Evolutionary conservation across 2,797 vertebrate species (phyloP), one percentile per base, ranked within the genome.

Genomic region (Sternarchorhynchus goeldii): DNA sequence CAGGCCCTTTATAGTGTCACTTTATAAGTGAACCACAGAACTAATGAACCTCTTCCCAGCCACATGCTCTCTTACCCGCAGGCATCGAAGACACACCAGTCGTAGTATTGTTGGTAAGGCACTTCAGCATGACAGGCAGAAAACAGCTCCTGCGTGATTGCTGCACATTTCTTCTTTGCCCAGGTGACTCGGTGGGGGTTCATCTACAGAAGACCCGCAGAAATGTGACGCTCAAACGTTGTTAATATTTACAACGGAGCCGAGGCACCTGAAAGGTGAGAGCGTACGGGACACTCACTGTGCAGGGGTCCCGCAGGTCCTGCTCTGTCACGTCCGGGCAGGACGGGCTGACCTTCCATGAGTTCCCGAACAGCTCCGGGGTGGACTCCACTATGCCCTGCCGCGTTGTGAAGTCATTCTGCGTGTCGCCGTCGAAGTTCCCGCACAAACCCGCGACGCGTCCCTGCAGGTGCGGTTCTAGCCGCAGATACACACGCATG

Each of bases 11-110:
- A 41, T 41, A 41, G 8, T 31, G 41, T 31, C 16, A 17, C 25
- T 70, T 50, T 10, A 56, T 32, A 57, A 14, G 31, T 57, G 50
- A 34, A 5, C 53, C 32, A 17, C 0, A 6, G 31, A 53, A 20
- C 29, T 14, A 34, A 20, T 36, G 10, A 57, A 57, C 29, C 12
- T 8, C 53, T 29, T 57, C 3, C 0, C 0, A 0, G 16, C 12
- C 58, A 25, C 53, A 20, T 41, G 14, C 4, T 81, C 69, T 87
- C 95, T 92, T 88, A 97, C 96, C 97, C 94, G 2, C 96, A 97
- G 76, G 95, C 91, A 0, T 96, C 95, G 32, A 95, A 95, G 89
- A 97, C 87, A 88, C 96, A 97, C 95, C 94, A 95, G 83, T 96
- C 94, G 0, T 96, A 95, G 88, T 93, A 94, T 86, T 89, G 94